Evolutionary conservation across 2,888 invertebrate species (phyloP), one percentile per base, ranked within the genome.

Genomic region (Falcaria lacertinaria): DNA sequence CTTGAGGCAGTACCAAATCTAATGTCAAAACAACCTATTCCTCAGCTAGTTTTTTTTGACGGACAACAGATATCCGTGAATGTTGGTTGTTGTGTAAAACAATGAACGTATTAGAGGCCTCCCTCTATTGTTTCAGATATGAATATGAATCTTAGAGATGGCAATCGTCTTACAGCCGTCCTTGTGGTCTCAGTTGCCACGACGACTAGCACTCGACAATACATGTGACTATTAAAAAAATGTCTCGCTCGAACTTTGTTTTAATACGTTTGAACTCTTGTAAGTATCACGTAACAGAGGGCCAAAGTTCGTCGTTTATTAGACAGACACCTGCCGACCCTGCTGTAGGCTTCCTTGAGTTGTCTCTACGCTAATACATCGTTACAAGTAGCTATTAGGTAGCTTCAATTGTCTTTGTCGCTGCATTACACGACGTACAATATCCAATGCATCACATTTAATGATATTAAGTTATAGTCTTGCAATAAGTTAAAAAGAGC

Each of bases 91-190:
- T 22, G 14, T 22, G 37, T 37, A 8, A 14, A 37, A 37, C 37
- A 37, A 37, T 37, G 15, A 22, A 47, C 13, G 47, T 42, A 38
- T 43, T 46, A 46, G 47, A 52, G 39, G 51, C 48, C 50, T 7
- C 47, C 48, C 47, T 57, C 57, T 46, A 69, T 67, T 66, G 64
- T 69, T 57, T 50, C 43, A 47, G 41, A 41, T 11, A 11, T 22
- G 57, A 54, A 55, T 56, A 50, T 55, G 48, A 51, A 60, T 60
- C 47, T 53, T 54, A 62, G 56, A 54, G 45, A 54, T 58, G 49
- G 42, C 47, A 50, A 42, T 25, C 8, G 14, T n/a, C 35, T 49
- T 40, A 42, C 43, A 42, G 39, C 41, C 39, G 57, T 59, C 54
- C 53, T 53, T 52, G 58, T 40, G 8, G 42, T 45, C 40, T 37